Base-by-base conservation (phyloP, 2,888 invertebrate genomes). In the Aphidius colemani region DNA sequence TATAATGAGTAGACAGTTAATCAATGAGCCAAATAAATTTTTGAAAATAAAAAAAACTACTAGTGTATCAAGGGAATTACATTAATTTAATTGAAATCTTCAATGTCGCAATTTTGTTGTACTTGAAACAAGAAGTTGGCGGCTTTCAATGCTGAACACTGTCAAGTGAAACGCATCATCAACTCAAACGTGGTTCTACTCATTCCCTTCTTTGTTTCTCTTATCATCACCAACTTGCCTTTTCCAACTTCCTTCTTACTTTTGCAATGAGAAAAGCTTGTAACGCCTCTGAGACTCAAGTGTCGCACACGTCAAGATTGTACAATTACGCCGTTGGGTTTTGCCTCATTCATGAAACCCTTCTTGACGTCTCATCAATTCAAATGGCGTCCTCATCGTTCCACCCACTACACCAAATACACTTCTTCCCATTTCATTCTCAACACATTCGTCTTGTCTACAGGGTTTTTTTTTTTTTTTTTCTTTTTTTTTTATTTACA, bases 131-230 rank as follows among this genome's bases (percentile, higher is more conserved):
- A 30, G 13, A 56, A 11, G 46, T 40, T 39, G 10, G 53, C 2
- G 11, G 39, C 8, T 53, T 30, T 48, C 53, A 30, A 30, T 30
- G 30, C 4, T 30, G 30, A 30, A 30, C 30, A 30, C 39, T 41
- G 55, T 6, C 6, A 44, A 6, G 43, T 53, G 55, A 43, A 48
- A 63, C 59, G 57, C 51, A 63, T 63, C 63, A 59, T 59, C 53
- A 59, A 59, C 39, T 48, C 13, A 9, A 18, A 8, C 39, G 53
- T 13, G 30, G 41, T 46, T 40, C 40, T 50, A 18, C 18, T 51
- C 8, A 60, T 53, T 45, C n/a, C 45, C 45, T 39, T 53, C 30
- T 43, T 44, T 44, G 30, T 18, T 7, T 10, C 7, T 9, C 18
- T 44, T 44, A 43, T 44, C 18, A 11, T 44, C 43, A 11, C 10